Evolutionary conservation across 2,888 invertebrate species (phyloP), one percentile per base, ranked within the genome.

Genomic region (Netelia inedita): DNA sequence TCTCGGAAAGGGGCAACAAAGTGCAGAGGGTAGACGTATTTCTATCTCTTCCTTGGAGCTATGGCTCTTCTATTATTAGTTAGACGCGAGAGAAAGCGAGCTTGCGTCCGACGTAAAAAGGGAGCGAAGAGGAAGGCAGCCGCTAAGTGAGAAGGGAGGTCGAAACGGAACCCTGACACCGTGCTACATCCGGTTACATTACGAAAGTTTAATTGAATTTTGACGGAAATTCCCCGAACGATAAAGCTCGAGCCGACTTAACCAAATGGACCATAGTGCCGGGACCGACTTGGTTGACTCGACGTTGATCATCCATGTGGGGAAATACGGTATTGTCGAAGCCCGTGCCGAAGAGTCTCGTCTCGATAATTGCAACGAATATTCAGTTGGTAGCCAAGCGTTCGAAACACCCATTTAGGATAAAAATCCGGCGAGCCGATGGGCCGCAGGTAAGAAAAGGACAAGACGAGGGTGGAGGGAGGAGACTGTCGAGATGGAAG

Each of bases 11-110:
- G 66, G 86, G 69, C 43, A 65, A 65, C 63, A 79, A 81, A 85
- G 83, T 85, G 86, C 68, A 86, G 86, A 88, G 87, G 89, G 89
- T 87, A 88, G 86, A 85, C 85, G 87, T 89, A 89, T 88, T 90
- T 89, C 89, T 85, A 88, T 88, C 88, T 87, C 80, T 87, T 80
- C 87, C 78, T 81, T 82, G 86, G 86, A 83, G 59, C 55, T 73
- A 21, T 68, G 59, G 82, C 85, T 89, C 88, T 88, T 90, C 89
- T 90, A 91, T 89, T 90, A 91, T 89, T 87, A 88, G 76, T 71
- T 79, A 85, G 73, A 86, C 6, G 78, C 84, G 82, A 83, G 76
- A 69, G 76, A 71, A 72, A 72, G 71, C 57, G 66, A 61, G 65
- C 65, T 59, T 74, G 66, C 72, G 46, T 57, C 76, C 46, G 78